Base-by-base conservation (phyloP, 37 sponge, comb jelly and placozoan genomes). In the Tethya wilhelma region DNA sequence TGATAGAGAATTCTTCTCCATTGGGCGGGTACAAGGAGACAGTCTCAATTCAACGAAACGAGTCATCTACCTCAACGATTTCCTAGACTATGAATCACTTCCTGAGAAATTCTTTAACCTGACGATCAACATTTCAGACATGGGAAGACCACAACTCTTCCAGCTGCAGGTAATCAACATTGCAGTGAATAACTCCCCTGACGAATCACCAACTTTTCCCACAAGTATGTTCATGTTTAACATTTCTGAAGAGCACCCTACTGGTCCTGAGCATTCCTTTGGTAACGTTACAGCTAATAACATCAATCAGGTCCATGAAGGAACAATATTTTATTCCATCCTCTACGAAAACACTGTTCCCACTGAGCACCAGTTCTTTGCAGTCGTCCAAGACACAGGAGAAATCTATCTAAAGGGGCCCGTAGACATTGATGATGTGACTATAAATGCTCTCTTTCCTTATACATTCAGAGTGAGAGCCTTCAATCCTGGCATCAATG, bases 101-200 rank as follows among this genome's bases (percentile, higher is more conserved):
- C 41, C 19, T 0, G 39, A 38, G 19, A 29, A 6, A 14, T 3
- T 29, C 0, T 88, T 73, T 73, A 88, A 79, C 37, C 53, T 93
- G 57, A 81, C 75, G n/a, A 38, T 93, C 9, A 70, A 63, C 4
- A 36, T 81, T 28, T 46, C 59, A 38, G 93, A 93, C 55, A 46
- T 57, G 56, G 93, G 86, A 34, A 58, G 30, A 22, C 72, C 73
- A 0, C 63, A 67, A 4, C 66, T 45, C 6, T 28, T 19, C 17
- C 44, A 56, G 14, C 40, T 26, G 11, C 77, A 77, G 55, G 25
- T 19, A 1, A 56, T 84, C 37, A 38, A 78, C 3, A 38, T 93
- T 42, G 33, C 33, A 0, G 68, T 88, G 14, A 28, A 36, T 29
- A 60, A 88, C 69, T 41, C 44, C 0, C 33, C 57, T 20, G 88